Evolutionary conservation across 2,888 invertebrate genomes (phyloP), one percentile per base, ranked within the genome.

Genomic region (Dicyrtoma fusca): DNA sequence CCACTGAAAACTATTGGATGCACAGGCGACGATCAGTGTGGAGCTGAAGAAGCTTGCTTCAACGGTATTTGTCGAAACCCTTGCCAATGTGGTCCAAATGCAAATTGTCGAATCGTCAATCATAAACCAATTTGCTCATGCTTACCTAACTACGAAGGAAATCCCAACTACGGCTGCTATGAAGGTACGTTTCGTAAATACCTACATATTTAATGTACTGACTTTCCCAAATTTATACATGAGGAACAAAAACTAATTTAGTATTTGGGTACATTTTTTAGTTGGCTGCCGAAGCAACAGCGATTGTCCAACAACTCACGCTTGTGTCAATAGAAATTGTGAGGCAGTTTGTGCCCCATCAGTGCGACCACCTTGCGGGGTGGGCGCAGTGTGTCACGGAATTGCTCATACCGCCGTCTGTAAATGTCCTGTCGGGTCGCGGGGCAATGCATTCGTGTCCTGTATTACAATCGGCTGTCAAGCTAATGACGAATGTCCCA

Each of bases 1-100:
- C 77, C 79, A 4, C 82, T 83, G 8, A 74, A 74, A 34, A 83
- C 84, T 14, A 85, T 90, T 5, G 92, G 92, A 62, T 95, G 95
- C 82, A 88, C 89, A 19, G 86, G 88, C 14, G 92, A 95, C 82
- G 86, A 87, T 74, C 93, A 95, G 78, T 95, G 95, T 82, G 86
- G 87, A 3, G 88, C 88, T 64, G 88, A 88, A 78, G 91, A 94
- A 83, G 90, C 94, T 13, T 95, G 95, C 82, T 88, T 94, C 59
- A 93, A 94, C 82, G 87, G 93, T 81, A 88, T 92, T 79, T 95
- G 95, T 82, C 87, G 92, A 80, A 91, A 92, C 81, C 94, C 94
- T 14, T 95, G 95, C 83, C 91, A 91, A 82, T 95, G 95, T 83
- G 95, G 95, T 66, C 88, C 81, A 1, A 82, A 81, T 72, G 83